Base-by-base conservation (phyloP, 2,888 invertebrate genomes). In the Eilema caniola region DNA sequence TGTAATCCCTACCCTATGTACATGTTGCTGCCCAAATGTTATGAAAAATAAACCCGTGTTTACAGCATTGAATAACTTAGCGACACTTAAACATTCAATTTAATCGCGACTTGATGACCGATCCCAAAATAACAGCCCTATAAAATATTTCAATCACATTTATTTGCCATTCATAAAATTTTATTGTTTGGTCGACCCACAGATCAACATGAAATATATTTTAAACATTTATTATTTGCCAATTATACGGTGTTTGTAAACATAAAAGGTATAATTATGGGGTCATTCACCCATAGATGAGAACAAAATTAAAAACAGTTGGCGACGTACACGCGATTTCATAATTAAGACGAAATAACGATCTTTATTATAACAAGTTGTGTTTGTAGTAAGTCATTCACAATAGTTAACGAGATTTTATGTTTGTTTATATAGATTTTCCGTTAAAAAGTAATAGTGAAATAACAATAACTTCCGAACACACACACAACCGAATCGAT, bases 291-390 rank as follows among this genome's bases (percentile, higher is more conserved):
- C 53, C 20, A 25, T 41, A 77, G 76, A 83, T 77, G 79, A 62
- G 75, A 79, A 79, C 57, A 56, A 75, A 79, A 76, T 75, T 81
- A 81, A 77, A 77, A 75, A 71, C 71, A 63, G 73, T 79, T 74
- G 63, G 66, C 65, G 60, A 72, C 69, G 62, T 66, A 64, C 85
- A 85, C 85, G 85, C 85, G 74, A 85, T 85, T 59, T 67, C 73
- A 83, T 82, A 78, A 84, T 85, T 85, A 85, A 79, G 75, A 82
- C 68, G 66, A 73, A 70, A 74, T 81, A 79, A 81, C 70, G 64
- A 77, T 80, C 72, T 75, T 37, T 66, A 61, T 64, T 59, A 23
- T 57, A 76, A 70, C 69, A 69, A 64, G 16, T 16, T 53, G 28
- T 53, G 12, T 64, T 53, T 53, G n/a, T 64, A 31, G 28, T 31